These are phyloP conservation scores for Parazoanthus swiftii DNA, from an alignment of 92 coral and sea anemone genomes.

Conservation along the genomic window DNA sequence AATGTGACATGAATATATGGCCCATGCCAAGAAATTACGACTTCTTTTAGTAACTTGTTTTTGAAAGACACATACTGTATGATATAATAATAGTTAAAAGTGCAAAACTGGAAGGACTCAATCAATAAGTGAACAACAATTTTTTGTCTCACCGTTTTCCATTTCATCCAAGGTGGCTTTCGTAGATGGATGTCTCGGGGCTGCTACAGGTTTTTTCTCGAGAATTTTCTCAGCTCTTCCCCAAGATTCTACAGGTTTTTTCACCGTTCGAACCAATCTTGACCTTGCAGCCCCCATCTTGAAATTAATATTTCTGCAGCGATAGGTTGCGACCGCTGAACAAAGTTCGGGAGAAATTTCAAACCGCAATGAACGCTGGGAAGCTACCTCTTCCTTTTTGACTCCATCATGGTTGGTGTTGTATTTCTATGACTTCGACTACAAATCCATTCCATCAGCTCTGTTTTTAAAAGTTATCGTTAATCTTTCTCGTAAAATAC, in stretches of 20 bases:
- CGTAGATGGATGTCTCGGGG: slow-evolving; percentile 88
- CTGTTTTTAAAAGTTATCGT: not conserved
- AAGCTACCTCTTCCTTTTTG: slow-evolving; percentile 74
- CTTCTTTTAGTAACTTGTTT: too few species aligned
- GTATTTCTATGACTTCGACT: not conserved
- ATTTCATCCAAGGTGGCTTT: slow-evolving; percentile 58
- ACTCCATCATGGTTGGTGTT: slow-evolving; percentile 92
- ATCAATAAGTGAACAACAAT: not conserved
- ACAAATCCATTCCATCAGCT: slow-evolving; percentile 52
- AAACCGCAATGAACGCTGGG: slow-evolving; percentile 63
- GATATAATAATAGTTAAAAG: too few species aligned
- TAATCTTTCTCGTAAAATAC: slow-evolving; percentile 13
- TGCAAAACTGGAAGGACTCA: too few species aligned
- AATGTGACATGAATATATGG: too few species aligned
- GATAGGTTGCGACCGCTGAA: slow-evolving; percentile 42
- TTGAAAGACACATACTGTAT: too few species aligned
- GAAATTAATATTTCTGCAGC: slow-evolving; percentile 19
- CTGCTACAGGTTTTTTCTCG: slow-evolving; percentile 76
- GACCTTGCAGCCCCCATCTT: slow-evolving; percentile 87
- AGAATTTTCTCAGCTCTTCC: slow-evolving; percentile 73
- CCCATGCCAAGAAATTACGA: too few species aligned
- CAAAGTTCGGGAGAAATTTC: slow-evolving; percentile 23
- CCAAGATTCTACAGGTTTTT: slow-evolving; percentile 74
- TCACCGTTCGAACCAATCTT: slow-evolving; percentile 65
- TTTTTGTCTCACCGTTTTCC: slow-evolving; percentile 48